These are phyloP conservation scores for Cephalotes varians DNA, from an alignment of 2,888 invertebrate species.

Conservation along the genomic window DNA sequence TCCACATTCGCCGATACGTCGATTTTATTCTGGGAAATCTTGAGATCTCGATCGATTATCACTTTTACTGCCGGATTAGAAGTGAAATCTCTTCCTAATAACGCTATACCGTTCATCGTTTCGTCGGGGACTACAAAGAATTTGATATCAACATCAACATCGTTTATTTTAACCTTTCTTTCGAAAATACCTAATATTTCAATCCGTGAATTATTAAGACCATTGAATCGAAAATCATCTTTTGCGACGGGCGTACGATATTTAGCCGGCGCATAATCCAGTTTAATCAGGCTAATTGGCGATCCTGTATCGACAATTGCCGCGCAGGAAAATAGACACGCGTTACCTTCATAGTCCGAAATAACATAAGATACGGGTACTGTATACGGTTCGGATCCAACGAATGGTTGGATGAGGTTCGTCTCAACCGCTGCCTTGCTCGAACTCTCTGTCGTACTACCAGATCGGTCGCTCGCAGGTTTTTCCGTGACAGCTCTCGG, in stretches of 20 bases:
- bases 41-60: neutral
- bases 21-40: neutral
- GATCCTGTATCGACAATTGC: neutral
- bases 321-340: neutral
- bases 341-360: neutral
- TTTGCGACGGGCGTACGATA: neutral
- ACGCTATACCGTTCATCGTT: neutral
- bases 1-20: neutral
- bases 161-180: neutral
- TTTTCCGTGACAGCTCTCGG: neutral
- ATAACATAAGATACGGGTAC: neutral
- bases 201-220: neutral
- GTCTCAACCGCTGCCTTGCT: neutral
- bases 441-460: neutral
- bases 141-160: neutral
- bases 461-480: neutral
- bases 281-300: neutral
- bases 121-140: slow-evolving; percentile 13
- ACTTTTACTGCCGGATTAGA: neutral
- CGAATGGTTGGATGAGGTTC: neutral
- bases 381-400: neutral
- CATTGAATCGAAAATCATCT: neutral
- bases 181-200: neutral
- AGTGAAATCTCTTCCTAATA: slow-evolving; percentile 30
- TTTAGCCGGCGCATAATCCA: neutral